phyloP scores from a whole-genome alignment of 2,113 vertebrate species.

The Miniopterus natalensis region DNA sequence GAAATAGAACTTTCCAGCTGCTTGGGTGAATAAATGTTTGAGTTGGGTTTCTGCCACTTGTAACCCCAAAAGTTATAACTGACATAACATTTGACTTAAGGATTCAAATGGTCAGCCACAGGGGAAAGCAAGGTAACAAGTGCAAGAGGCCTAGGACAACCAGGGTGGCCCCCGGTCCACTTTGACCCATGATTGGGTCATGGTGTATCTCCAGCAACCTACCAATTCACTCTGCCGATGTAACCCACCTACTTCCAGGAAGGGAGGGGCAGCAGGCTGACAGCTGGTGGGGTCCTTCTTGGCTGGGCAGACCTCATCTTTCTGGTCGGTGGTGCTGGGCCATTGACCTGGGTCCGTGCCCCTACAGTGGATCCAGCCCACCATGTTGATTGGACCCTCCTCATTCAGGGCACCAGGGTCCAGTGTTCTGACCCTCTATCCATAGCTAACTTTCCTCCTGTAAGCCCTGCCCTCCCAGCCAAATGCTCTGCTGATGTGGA shows the following conservation, averaged over 20 bases:
- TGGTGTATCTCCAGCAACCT: not conserved
- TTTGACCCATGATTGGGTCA: not conserved
- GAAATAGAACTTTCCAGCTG: not conserved
- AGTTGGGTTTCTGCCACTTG: too few relatives aligned
- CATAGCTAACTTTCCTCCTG: not conserved
- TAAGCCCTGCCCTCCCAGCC: not conserved
- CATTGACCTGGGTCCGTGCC: not conserved
- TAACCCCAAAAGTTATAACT: not conserved
- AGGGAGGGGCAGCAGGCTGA: not conserved
- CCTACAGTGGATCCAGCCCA: not conserved
- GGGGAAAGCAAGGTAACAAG: not conserved
- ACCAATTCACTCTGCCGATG: not conserved
- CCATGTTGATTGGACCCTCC: not conserved
- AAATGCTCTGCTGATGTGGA: not conserved
- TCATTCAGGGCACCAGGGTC: not conserved
- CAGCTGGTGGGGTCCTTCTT: not conserved
- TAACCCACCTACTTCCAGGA: not conserved
- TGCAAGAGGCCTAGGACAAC: not conserved
- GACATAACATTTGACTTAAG: not conserved
- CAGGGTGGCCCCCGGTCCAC: not conserved
- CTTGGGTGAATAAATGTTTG: not conserved
- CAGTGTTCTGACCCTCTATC: not conserved
- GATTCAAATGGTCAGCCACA: not conserved
- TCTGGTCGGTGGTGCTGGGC: not conserved
- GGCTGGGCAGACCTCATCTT: too few relatives aligned